Evolutionary conservation across 2,888 invertebrate genomes (phyloP), one percentile per base, ranked within the genome.

Genomic region (Diplazon laetatorius): DNA sequence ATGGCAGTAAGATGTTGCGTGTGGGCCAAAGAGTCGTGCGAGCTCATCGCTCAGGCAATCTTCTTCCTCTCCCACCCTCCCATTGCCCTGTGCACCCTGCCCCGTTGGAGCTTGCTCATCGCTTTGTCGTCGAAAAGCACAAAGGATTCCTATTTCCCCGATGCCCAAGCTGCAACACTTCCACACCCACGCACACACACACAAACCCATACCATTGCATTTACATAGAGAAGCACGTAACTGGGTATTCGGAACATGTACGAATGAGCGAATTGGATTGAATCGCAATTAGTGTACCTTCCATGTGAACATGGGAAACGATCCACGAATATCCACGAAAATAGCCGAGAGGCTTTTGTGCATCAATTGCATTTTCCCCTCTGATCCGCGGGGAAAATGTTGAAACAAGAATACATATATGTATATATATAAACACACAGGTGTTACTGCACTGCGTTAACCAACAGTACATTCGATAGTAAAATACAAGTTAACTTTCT

Each of bases 91-190:
- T n/a, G n/a, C n/a, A 20, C 6, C 16, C n/a, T 37, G 18, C 10
- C 39, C 69, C 42, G 42, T 63, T 55, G 10, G 12, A 42, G 16
- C 65, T n/a, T 48, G 16, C n/a, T 30, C 14, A 30, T 44, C n/a
- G n/a, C 20, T 42, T 22, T 37, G 16, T 25, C 39, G 22, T 52
- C 50, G 37, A 35, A 62, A 35, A 62, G 50, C 22, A 52, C 50
- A 37, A 70, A 44, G 46, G 50, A 65, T n/a, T 69, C 63, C 63
- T 42, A 57, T 76, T 76, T 39, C 9, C 25, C 59, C 50, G 14
- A 68, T 55, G 68, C n/a, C n/a, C n/a, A n/a, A n/a, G n/a, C n/a
- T n/a, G n/a, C n/a, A n/a, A n/a, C n/a, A n/a, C 25, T 55, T 14
- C 55, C 16, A 16, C 25, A 48, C 18, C n/a, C n/a, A n/a, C n/a